Percentiles rank a stretch among this genome's conserved stretches.
phyloP scores from a whole-genome alignment of 2,797 vertebrate genomes.

The Tangara arthus region DNA sequence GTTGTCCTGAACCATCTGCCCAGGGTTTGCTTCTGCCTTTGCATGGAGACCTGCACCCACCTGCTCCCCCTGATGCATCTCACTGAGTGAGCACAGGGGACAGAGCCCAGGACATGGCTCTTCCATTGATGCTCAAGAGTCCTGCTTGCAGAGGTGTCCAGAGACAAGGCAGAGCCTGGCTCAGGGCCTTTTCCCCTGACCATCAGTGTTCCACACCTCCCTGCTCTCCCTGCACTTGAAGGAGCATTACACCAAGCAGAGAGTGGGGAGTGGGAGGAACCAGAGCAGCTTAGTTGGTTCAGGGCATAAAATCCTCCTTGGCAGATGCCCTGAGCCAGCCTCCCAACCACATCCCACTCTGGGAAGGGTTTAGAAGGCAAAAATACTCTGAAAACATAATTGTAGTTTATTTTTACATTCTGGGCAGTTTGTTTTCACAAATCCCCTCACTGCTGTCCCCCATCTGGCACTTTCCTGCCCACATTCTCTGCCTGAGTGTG shows the following conservation, averaged over 20 bases:
- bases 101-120: background rate
- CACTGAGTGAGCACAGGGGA: background rate
- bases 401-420: background rate
- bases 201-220: background rate
- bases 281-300: background rate
- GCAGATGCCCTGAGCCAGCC: background rate
- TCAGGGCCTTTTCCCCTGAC: background rate
- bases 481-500: background rate
- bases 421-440: background rate
- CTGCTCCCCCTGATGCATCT: background rate
- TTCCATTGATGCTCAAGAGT: background rate
- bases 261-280: background rate
- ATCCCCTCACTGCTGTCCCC: background rate
- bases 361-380: background rate
- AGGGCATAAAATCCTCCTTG: background rate
- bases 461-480: background rate
- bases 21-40: background rate
- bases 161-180: background rate
- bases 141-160: background rate
- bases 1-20: background rate
- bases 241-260: background rate
- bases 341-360: background rate
- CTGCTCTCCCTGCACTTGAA: background rate
- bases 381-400: background rate
- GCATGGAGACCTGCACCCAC: background rate